Evolutionary conservation across 2,888 invertebrate species (phyloP).

Genomic region (Pollenia griseotomentosa): DNA sequence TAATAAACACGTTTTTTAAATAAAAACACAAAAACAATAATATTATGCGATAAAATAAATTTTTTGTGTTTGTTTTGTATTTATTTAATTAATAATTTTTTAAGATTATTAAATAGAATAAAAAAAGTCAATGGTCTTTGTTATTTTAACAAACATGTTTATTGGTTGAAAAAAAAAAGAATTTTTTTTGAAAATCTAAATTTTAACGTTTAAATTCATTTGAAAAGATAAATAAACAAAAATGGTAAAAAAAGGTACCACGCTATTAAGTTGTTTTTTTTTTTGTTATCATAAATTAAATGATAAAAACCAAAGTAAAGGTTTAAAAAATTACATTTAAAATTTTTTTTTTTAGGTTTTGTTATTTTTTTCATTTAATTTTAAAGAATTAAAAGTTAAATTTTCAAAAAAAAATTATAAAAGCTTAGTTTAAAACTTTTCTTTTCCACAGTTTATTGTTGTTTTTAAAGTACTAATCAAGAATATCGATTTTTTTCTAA

Average conservation of each 20-base stretch:
- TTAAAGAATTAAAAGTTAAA: too few species aligned
- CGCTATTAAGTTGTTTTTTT: too few species aligned
- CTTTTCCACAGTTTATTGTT: too few species aligned
- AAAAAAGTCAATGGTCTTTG: slow-evolving; percentile 48
- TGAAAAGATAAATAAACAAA: neutral
- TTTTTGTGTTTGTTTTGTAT: neutral
- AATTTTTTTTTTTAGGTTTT: too few species aligned
- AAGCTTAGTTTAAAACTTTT: too few species aligned
- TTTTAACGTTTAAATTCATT: neutral
- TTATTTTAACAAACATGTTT: slow-evolving; percentile 37
- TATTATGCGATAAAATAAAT: neutral
- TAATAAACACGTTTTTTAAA: slow-evolving; percentile 39
- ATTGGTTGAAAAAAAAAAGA: neutral
- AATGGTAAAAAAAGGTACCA: neutral
- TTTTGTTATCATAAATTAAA: too few species aligned
- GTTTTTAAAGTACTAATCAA: too few species aligned
- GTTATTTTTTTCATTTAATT: too few species aligned
- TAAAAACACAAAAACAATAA: slow-evolving; percentile 3
- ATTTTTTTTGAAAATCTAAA: neutral
- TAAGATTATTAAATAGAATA: neutral
- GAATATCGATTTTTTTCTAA: too few species aligned
- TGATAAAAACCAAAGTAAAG: too few species aligned
- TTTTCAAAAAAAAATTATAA: too few species aligned
- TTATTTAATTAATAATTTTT: neutral
- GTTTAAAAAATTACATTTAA: too few species aligned